phyloP scores from a whole-genome alignment of 2,888 invertebrate species.

The Hyles lineata region DNA sequence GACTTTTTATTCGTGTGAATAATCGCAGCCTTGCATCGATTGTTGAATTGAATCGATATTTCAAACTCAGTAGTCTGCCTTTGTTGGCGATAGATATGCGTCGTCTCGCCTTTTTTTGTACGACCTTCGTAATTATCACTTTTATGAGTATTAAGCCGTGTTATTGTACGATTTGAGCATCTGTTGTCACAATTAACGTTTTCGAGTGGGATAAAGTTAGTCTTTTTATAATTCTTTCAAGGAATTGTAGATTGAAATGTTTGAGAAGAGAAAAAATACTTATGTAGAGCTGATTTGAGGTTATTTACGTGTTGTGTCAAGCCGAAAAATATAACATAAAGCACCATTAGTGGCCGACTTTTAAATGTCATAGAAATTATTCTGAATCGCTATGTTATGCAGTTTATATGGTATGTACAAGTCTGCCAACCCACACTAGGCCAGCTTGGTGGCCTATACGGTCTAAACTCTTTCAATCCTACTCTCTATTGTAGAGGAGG shows the following conservation, averaged over 20 bases:
- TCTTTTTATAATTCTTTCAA: not conserved
- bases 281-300: too few relatives aligned
- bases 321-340: too few relatives aligned
- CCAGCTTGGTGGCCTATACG: too few relatives aligned
- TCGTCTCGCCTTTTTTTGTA: conserved; percentile 59
- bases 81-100: conserved; percentile 74
- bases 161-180: conserved; percentile 29
- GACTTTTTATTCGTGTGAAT: conserved; percentile 66
- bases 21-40: conserved; percentile 66
- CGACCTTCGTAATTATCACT: conserved; percentile 66
- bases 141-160: conserved; percentile 48
- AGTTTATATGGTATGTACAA: too few relatives aligned
- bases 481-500: too few relatives aligned
- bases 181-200: conserved; percentile 21
- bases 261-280: too few relatives aligned
- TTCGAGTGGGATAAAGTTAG: not conserved
- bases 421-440: too few relatives aligned
- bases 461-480: too few relatives aligned
- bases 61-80: conserved; percentile 81
- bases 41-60: conserved; percentile 82
- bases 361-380: too few relatives aligned
- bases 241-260: not conserved
- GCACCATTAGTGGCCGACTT: too few relatives aligned
- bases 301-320: too few relatives aligned
- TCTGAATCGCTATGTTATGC: too few relatives aligned